A percentile compares a stretch with the other conserved stretches of the same genome.
phyloP scores from a whole-genome alignment of 2,113 vertebrate species.

The Chaetorhynchus papuensis region DNA sequence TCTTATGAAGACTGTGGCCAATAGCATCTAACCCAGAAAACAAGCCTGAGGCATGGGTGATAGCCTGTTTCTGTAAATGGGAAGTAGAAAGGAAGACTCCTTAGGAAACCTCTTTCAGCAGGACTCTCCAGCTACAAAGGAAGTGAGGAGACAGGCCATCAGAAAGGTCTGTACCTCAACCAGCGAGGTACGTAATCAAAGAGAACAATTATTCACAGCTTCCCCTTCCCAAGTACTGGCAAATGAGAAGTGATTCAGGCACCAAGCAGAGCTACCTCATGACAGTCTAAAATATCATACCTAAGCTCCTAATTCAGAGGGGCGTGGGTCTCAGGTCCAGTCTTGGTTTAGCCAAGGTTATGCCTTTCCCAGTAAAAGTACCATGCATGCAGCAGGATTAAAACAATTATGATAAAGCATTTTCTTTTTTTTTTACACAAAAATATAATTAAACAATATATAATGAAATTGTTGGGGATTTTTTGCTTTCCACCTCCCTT shows the following conservation, averaged over 20 bases:
- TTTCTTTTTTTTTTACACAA: not conserved
- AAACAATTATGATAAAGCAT: not conserved
- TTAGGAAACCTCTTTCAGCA: not conserved
- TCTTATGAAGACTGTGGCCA: not conserved
- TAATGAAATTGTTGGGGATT: not conserved
- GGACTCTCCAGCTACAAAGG: not conserved
- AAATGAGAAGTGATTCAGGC: fast-evolving
- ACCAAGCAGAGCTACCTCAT: not conserved
- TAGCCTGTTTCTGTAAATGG: not conserved
- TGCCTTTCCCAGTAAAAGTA: not conserved
- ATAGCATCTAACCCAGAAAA: not conserved
- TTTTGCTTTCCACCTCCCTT: not conserved
- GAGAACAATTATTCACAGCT: not conserved
- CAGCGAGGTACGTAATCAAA: fast-evolving
- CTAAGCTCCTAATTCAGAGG: not conserved
- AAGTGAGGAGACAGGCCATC: not conserved
- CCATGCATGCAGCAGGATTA: not conserved
- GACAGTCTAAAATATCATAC: not conserved
- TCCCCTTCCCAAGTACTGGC: not conserved
- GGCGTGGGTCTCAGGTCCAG: fast-evolving
- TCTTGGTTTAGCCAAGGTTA: not conserved
- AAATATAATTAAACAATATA: not conserved
- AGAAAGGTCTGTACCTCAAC: not conserved
- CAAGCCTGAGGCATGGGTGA: not conserved
- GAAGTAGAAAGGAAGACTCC: not conserved